Conservation (phyloP, 2,797 vertebrate species). For the Phalanger gymnotis region DNA sequence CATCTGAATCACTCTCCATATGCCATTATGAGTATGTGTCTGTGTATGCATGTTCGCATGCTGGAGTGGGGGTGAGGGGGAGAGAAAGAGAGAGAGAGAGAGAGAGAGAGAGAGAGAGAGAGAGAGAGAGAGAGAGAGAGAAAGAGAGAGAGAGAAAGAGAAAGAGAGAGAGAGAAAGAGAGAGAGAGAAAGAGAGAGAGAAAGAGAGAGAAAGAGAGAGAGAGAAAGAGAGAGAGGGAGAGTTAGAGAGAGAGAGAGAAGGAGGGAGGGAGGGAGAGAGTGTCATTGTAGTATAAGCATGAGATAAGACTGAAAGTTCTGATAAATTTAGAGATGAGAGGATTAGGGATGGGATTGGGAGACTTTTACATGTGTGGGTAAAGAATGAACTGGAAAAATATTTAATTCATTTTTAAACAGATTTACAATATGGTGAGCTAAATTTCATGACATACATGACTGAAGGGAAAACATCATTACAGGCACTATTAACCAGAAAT, state of each 20-base stretch:
- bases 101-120: not conserved
- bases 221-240: too few relatives aligned
- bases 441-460: not conserved
- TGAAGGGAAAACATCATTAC: not conserved
- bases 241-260: accelerated
- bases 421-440: not conserved
- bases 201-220: too few relatives aligned
- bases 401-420: not conserved
- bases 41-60: not conserved
- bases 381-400: not conserved
- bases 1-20: not conserved
- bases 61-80: too few relatives aligned
- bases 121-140: too few relatives aligned
- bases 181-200: too few relatives aligned
- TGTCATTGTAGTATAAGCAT: not conserved
- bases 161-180: too few relatives aligned
- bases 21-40: not conserved
- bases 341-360: not conserved
- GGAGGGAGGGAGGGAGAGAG: not conserved
- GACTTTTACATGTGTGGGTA: not conserved
- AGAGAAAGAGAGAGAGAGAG: accelerated
- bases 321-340: not conserved
- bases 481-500: not conserved
- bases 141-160: not conserved
- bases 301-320: not conserved